Evolutionary conservation across 2,888 invertebrate species (phyloP), one percentile per base, ranked within the genome.

Genomic region (Slavum lentiscoides): DNA sequence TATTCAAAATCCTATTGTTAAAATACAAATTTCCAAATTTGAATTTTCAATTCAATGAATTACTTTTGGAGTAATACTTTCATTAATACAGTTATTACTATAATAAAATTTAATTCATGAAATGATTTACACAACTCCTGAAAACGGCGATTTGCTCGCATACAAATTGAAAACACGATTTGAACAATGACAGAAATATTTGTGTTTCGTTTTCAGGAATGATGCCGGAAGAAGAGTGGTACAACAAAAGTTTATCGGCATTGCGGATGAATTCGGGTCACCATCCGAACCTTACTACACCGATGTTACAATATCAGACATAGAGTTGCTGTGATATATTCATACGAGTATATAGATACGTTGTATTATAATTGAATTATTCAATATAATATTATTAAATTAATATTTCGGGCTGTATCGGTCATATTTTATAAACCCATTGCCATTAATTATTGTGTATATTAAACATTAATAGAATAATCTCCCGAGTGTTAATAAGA

Each of bases 221-320:
- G 94, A 93, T 92, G 84, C 93, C 94, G 70, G 95, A 95, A 87
- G 97, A 94, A 87, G 97, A 97, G 88, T 98, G 97, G 97, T 98
- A 98, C 91, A 98, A 97, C 90, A 97, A 97, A 89, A 96, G 96
- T 86, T 90, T 98, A 86, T 97, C 97, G 82, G 97, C 97, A 80
- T 90, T 98, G 85, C 91, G 97, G 87, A 98, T 98, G 97, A 97
- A 97, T 90, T 92, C 94, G 86, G 94, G 95, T 76, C 95, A 96
- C 88, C 95, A 96, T 88, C 95, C 96, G 84, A 96, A 97, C 89
- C 91, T 97, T 86, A 93, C 96, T 82, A 95, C 97, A 85, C 96
- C 97, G 82, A 97, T 98, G 94, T 90, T 98, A 84, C 97, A 97
- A 87, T 98, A 98, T 89, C 97, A 98, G 89, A 95, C 95, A 93